Evolutionary conservation across 2,888 invertebrate genomes (phyloP), one percentile per base, ranked within the genome.

Genomic region (Acronicta psi): DNA sequence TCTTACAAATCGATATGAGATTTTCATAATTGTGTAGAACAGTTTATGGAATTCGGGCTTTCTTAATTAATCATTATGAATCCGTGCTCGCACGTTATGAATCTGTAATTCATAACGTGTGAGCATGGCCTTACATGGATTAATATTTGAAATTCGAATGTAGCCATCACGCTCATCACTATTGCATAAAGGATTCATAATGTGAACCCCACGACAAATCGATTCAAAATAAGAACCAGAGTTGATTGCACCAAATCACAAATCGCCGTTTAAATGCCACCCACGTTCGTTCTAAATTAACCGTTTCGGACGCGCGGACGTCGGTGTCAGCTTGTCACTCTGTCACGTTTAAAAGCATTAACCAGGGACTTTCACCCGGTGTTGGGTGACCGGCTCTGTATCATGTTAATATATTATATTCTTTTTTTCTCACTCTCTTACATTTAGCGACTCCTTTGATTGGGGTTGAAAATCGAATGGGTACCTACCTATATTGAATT

Each of bases 261-360:
- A 80, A 78, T 78, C 76, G 73, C 67, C 72, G 78, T 81, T 81
- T 77, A 80, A 77, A 77, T 77, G 61, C 77, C 76, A 76, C 76
- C 77, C 76, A 77, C 76, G 58, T 53, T 14, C 69, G 77, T 74
- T 73, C 87, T 86, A 89, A 92, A 92, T 92, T 90, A 91, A 88
- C 92, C 91, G 89, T 91, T 85, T 89, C 90, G 81, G 83, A 87
- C 83, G 80, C 77, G 81, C 89, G 90, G 91, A 91, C 91, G 90
- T 86, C 80, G 84, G 81, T 88, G 92, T 92, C 92, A 91, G 83
- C 86, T 85, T 90, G 91, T 91, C 92, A 91, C 86, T 83, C 86
- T 86, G 87, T 86, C 88, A 83, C 82, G 78, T 81, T 87, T 90
- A 89, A 90, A 89, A 91, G 87, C 87, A 75, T 84, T 79, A 78